phyloP scores from a whole-genome alignment of 2,888 invertebrate species.

The Panorpa germanica region DNA sequence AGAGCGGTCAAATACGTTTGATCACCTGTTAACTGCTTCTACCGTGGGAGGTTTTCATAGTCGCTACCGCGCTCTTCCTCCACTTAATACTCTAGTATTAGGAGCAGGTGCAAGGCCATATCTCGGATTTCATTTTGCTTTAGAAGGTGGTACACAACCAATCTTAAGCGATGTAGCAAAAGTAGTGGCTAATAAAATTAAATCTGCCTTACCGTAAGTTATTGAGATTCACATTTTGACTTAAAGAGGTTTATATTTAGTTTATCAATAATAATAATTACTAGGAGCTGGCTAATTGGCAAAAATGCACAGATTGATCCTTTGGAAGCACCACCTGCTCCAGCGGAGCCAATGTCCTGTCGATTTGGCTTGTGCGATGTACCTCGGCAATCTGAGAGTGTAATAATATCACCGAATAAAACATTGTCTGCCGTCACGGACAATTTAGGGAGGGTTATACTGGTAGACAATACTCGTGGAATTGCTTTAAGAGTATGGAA shows the following conservation, averaged over 20 bases:
- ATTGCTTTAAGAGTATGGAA: slow-evolving; percentile 77
- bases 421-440: slow-evolving; percentile 68
- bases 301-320: slow-evolving; percentile 26
- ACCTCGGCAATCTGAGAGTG: slow-evolving; percentile 49
- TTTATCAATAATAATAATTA: slow-evolving; percentile 6
- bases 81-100: slow-evolving; percentile 55
- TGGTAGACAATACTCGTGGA: slow-evolving; percentile 68
- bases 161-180: slow-evolving; percentile 80
- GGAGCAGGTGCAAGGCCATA: slow-evolving; percentile 70
- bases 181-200: slow-evolving; percentile 75
- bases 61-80: slow-evolving; percentile 51
- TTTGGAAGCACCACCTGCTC: slow-evolving; percentile 20
- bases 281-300: slow-evolving; percentile 32
- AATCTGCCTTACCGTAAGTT: slow-evolving; percentile 59
- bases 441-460: slow-evolving; percentile 67
- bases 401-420: slow-evolving; percentile 64
- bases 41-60: slow-evolving; percentile 21
- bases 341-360: slow-evolving; percentile 46
- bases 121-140: slow-evolving; percentile 73
- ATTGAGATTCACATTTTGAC: slow-evolving; percentile 13
- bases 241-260: slow-evolving; percentile 4
- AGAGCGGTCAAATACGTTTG: slow-evolving; percentile 57
- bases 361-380: slow-evolving; percentile 69
- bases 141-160: slow-evolving; percentile 71
- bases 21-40: slow-evolving; percentile 58